Evolutionary conservation across 2,888 invertebrate species (phyloP).

Genomic region (Falcaria lacertinaria): DNA sequence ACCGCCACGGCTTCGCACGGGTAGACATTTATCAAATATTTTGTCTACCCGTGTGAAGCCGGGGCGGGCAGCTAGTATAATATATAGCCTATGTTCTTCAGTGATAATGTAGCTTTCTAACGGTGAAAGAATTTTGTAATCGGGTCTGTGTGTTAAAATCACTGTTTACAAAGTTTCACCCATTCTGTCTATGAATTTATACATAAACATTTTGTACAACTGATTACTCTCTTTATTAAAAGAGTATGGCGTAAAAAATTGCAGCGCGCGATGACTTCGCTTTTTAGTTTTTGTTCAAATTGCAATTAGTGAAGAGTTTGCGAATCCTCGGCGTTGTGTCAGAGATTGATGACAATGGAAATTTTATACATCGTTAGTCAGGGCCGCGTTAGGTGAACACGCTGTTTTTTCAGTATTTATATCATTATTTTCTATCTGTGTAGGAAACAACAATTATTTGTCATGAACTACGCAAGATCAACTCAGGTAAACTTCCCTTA

Average conservation of each 20-base stretch:
- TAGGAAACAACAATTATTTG: slow-evolving; percentile 55
- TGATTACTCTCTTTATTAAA: slow-evolving; percentile 51
- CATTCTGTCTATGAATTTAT: too few species aligned
- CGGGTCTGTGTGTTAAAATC: too few species aligned
- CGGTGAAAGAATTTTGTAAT: too few species aligned
- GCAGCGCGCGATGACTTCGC: slow-evolving; percentile 71
- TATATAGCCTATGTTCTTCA: too few species aligned
- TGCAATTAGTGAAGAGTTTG: slow-evolving; percentile 78
- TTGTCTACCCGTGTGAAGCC: too few species aligned
- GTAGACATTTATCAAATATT: too few species aligned
- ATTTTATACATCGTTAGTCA: slow-evolving; percentile 79
- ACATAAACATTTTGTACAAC: slow-evolving; percentile 36
- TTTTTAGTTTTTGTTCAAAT: slow-evolving; percentile 77
- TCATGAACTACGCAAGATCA: slow-evolving; percentile 43
- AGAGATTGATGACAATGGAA: slow-evolving; percentile 80
- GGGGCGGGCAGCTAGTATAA: too few species aligned
- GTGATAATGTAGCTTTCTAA: too few species aligned
- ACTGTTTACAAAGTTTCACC: too few species aligned
- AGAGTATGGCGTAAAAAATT: slow-evolving; percentile 64
- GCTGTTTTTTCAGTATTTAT: slow-evolving; percentile 73
- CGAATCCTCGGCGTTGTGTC: slow-evolving; percentile 74
- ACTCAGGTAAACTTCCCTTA: slow-evolving; percentile 19
- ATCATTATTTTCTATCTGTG: slow-evolving; percentile 58
- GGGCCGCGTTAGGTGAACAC: slow-evolving; percentile 69
- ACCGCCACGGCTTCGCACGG: too few species aligned